These are phyloP conservation scores for Nomada ruficornis DNA, from an alignment of 2,888 invertebrate genomes.

Conservation along the genomic window DNA sequence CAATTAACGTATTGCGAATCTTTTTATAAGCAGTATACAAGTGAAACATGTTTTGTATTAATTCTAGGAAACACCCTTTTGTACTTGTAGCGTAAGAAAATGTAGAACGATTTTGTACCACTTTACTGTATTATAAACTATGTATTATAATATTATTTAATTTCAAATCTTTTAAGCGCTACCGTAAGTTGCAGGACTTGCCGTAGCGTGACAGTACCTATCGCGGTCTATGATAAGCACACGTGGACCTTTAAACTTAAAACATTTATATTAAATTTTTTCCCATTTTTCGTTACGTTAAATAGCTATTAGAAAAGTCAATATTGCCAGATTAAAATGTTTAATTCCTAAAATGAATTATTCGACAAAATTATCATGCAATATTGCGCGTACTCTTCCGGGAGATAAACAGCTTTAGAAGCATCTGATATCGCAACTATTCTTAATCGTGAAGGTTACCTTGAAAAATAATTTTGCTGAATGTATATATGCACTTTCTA, in stretches of 20 bases:
- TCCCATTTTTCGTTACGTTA: not conserved
- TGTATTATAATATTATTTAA: not conserved
- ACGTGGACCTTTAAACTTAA: constrained; percentile 4
- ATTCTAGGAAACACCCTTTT: not conserved
- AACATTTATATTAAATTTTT: not conserved
- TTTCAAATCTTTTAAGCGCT: constrained; percentile 10
- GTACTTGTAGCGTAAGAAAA: not conserved
- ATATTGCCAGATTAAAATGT: not conserved
- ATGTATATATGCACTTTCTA: not conserved
- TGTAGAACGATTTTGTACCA: not conserved
- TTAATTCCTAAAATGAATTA: not conserved
- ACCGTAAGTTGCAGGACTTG: not conserved
- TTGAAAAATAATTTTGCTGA: constrained; percentile 14
- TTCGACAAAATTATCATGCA: constrained; percentile 6
- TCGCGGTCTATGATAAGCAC: not conserved
- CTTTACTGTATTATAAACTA: not conserved
- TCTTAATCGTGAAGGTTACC: constrained; percentile 46
- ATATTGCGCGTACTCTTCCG: constrained; percentile 3
- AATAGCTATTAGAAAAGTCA: not conserved
- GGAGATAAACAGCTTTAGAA: constrained; percentile 8
- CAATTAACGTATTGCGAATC: constrained; percentile 1
- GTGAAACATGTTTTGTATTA: not conserved
- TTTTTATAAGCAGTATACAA: constrained; percentile 1
- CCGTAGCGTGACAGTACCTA: not conserved
- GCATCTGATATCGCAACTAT: constrained; percentile 41